Evolutionary conservation across 2,888 invertebrate species (phyloP), one percentile per base, ranked within the genome.

Genomic region (Coelopa pilipes): DNA sequence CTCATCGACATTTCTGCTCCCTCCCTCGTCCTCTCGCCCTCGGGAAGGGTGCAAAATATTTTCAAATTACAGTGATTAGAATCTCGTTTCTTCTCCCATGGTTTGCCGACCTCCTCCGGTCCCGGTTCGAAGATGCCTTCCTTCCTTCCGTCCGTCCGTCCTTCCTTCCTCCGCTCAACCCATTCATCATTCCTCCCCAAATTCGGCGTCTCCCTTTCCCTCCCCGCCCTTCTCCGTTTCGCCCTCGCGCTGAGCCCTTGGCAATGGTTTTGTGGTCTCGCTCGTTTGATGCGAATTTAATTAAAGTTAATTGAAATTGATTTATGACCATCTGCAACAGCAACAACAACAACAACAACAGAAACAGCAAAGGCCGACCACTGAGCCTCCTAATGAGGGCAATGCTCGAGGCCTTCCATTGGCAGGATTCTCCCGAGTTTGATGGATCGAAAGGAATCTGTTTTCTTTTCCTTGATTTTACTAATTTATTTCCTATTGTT

Each of bases 281-380:
- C 80, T 84, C 80, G 82, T 79, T 83, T 83, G 79, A 85, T 85
- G 81, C 79, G 79, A 82, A 85, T 85, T 84, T 85, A 84, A 85
- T 85, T 84, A 85, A 84, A 80, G 84, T 81, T 85, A 84, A 84
- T 85, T 85, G 84, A 81, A 83, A 82, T 84, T 84, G 85, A 85
- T 84, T 84, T 82, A 85, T 81, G 75, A 34, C 34, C 34, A 34
- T 34, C 7, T 34, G 34, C 34, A 34, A 34, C 7, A 34, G 7
- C 34, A 34, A 34, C 34, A 34, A 34, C 34, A 72, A 65, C 70
- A n/a, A 24, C 66, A n/a, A n/a, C 34, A 34, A 34, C 7, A 34
- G 7, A 2, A 34, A 34, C 34, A 34, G 7, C 34, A 72, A 65
- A n/a, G 24, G 50, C 49, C 1, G 50, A 49, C 24, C 50, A 59